Percentiles rank a stretch among this genome's conserved stretches.
Evolutionary conservation across 2,797 vertebrate species (phyloP).

Genomic region (Enteromius trimaculatus): DNA sequence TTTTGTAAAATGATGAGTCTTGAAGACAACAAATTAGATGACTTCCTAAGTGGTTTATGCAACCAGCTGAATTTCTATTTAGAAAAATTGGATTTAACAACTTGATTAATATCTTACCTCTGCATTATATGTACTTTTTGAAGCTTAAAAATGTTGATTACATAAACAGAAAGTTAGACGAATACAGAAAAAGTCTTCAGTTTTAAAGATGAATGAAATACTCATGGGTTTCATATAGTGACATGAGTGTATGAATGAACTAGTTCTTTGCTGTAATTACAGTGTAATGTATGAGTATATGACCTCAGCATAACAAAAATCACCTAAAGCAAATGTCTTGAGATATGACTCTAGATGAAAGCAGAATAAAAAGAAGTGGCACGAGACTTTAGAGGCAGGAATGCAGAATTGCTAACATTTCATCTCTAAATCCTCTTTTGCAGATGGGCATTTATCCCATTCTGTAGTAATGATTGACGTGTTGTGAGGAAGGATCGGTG

Average conservation of each 20-base stretch:
- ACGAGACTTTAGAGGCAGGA: not conserved
- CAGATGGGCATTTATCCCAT: constrained; percentile 47
- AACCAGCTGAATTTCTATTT: not conserved
- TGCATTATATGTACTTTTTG: not conserved
- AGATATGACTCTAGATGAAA: constrained; percentile 23
- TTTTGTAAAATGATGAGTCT: not conserved
- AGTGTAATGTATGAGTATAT: not conserved
- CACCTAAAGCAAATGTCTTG: not conserved
- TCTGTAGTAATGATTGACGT: constrained; percentile 28
- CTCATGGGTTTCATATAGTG: not conserved
- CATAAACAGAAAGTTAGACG: not conserved
- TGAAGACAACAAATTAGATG: not conserved
- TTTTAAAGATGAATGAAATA: not conserved
- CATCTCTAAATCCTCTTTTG: constrained; percentile 31
- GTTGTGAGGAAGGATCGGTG: constrained; percentile 8
- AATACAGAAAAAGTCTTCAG: not conserved
- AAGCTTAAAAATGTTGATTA: not conserved
- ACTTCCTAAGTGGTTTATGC: not conserved
- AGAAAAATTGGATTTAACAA: not conserved
- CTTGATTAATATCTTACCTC: not conserved
- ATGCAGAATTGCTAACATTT: constrained; percentile 23
- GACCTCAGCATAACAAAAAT: not conserved
- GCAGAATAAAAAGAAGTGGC: not conserved
- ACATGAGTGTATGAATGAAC: not conserved
- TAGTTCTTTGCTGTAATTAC: not conserved